phyloP scores from a whole-genome alignment of 2,888 invertebrate genomes.

The Coleophora deauratella region DNA sequence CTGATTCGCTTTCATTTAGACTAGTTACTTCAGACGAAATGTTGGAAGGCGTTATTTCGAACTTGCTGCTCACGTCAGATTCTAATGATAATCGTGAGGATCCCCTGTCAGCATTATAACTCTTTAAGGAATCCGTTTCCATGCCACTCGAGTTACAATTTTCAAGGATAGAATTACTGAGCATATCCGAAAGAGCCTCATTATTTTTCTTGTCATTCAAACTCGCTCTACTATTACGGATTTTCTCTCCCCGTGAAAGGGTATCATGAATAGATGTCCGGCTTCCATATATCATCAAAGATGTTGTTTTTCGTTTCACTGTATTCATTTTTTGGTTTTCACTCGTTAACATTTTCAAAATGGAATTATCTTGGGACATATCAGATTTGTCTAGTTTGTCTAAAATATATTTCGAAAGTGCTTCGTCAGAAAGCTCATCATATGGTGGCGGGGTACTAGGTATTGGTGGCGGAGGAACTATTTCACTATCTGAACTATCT shows the following conservation, averaged over 20 bases:
- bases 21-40: slow-evolving; percentile 57
- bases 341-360: slow-evolving; percentile 61
- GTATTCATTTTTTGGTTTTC: slow-evolving; percentile 62
- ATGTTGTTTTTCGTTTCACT: slow-evolving; percentile 62
- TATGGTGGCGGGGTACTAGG: slow-evolving; percentile 83
- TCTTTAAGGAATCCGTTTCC: slow-evolving; percentile 59
- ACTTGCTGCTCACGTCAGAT: slow-evolving; percentile 67
- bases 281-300: slow-evolving; percentile 69
- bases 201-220: slow-evolving; percentile 45
- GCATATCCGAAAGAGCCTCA: slow-evolving; percentile 33
- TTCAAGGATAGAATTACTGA: slow-evolving; percentile 46
- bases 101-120: slow-evolving; percentile 61
- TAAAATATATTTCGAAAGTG: slow-evolving; percentile 62
- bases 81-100: slow-evolving; percentile 63
- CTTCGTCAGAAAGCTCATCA: slow-evolving; percentile 80
- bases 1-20: slow-evolving; percentile 57
- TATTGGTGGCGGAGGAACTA: slow-evolving; percentile 85
- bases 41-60: slow-evolving; percentile 57
- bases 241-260: slow-evolving; percentile 64
- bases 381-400: slow-evolving; percentile 69
- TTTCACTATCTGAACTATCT: slow-evolving; percentile 87
- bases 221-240: slow-evolving; percentile 61
- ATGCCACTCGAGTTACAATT: slow-evolving; percentile 50
- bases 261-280: slow-evolving; percentile 68
- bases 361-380: slow-evolving; percentile 61